Percentiles rank a stretch among this genome's conserved stretches.
phyloP scores from a whole-genome alignment of 2,888 invertebrate genomes.

The Heliconius cydno region DNA sequence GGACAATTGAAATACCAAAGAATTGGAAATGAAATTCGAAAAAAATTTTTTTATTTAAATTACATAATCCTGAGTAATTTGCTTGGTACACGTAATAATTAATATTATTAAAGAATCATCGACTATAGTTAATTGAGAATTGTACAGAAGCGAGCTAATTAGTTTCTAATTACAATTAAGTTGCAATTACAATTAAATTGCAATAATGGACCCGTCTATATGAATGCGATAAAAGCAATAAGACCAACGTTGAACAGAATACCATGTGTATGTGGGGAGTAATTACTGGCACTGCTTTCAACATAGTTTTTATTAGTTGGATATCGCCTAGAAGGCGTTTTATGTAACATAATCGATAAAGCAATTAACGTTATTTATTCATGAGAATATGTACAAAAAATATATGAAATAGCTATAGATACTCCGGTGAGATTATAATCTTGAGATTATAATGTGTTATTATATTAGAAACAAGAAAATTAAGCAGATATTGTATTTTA shows the following conservation, averaged over 20 bases:
- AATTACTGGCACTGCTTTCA: conserved; percentile 26
- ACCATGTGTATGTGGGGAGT: conserved; percentile 8
- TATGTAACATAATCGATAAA: conserved; percentile 22
- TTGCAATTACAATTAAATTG: conserved; percentile 62
- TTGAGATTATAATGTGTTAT: background rate
- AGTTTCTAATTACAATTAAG: conserved; percentile 69
- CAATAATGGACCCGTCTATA: conserved; percentile 57
- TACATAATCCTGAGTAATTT: conserved; percentile 17
- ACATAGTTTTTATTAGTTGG: conserved; percentile 25
- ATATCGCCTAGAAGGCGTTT: conserved; percentile 15
- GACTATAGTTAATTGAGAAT: conserved; percentile 59
- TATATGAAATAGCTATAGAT: background rate
- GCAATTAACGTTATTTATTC: conserved; percentile 13
- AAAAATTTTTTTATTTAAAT: conserved; percentile 41
- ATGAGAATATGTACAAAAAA: conserved; percentile 9
- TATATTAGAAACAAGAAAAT: background rate
- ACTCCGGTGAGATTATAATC: background rate
- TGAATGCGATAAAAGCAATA: conserved; percentile 55
- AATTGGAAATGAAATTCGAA: conserved; percentile 37
- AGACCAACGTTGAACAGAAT: conserved; percentile 11
- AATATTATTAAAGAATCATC: conserved; percentile 43
- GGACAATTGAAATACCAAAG: conserved; percentile 49
- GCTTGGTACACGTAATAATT: background rate
- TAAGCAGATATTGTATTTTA: background rate
- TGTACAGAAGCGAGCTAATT: conserved; percentile 51